Evolutionary conservation across 30 jellyfish, hydroid and myxozoan species (phyloP), one percentile per base, ranked within the genome.

Genomic region (Nemopilema nomurai): DNA sequence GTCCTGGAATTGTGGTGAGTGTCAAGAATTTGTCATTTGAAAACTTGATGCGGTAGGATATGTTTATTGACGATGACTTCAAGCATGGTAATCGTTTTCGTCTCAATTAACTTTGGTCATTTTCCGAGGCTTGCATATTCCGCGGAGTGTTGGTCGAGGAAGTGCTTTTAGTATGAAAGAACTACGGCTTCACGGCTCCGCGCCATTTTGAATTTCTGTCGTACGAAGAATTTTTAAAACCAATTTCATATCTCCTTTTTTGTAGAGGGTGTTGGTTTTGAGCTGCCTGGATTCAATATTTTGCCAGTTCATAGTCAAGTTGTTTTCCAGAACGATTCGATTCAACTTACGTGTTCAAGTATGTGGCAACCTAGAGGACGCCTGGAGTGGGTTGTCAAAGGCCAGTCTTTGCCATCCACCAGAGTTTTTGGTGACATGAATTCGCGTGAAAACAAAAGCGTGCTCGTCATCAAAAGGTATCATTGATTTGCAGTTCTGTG

Each of bases 1-100:
- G 18, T 64, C 65, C 19, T 91, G 97, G 97, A 81, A 91, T 16
- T 91, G 97, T 68, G 80, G 97, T 91, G 53, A 71, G 96, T 81
- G 63, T 0, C 22, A 49, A 16, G 20, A 63, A 24, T 18, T 63
- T n/a, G n/a, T n/a, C n/a, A n/a, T n/a, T n/a, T n/a, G n/a, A n/a
- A n/a, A n/a, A n/a, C n/a, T n/a, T n/a, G n/a, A n/a, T n/a, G n/a
- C n/a, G n/a, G n/a, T n/a, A n/a, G n/a, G n/a, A n/a, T n/a, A n/a
- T n/a, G n/a, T n/a, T n/a, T n/a, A n/a, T n/a, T n/a, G n/a, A n/a
- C n/a, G n/a, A n/a, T n/a, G n/a, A n/a, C n/a, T n/a, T n/a, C n/a
- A n/a, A n/a, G n/a, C n/a, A n/a, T n/a, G n/a, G n/a, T n/a, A n/a
- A n/a, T n/a, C n/a, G n/a, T n/a, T n/a, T n/a, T n/a, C n/a, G n/a